Conservation (phyloP, 2,888 invertebrate species). For the Morpho helenor region DNA sequence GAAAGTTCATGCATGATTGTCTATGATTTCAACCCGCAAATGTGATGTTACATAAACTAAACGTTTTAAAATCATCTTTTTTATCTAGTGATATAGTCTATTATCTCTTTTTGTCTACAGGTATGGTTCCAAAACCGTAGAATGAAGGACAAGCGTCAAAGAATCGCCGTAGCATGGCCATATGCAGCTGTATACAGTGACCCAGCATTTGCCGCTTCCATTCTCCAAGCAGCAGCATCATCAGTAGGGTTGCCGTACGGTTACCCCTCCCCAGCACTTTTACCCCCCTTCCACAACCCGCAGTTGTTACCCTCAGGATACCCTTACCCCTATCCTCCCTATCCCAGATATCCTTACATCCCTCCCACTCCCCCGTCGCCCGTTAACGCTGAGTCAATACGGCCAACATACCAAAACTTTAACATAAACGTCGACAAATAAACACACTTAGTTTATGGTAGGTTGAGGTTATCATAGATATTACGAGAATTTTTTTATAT, state of each 20-base stretch:
- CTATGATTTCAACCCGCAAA: no score
- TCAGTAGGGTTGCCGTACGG: constrained; percentile 83
- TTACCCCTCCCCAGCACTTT: constrained; percentile 79
- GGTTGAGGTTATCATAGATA: not conserved
- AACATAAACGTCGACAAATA: constrained; percentile 72
- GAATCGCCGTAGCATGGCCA: constrained; percentile 96
- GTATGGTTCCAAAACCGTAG: constrained; percentile 99
- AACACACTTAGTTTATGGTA: constrained; percentile 24
- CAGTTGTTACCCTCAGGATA: constrained; percentile 78
- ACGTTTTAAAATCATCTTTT: no score
- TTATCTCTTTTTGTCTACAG: constrained; percentile 68
- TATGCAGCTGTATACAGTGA: constrained; percentile 96
- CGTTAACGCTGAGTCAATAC: constrained; percentile 60
- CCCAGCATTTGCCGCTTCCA: constrained; percentile 94
- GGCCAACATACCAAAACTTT: constrained; percentile 73
- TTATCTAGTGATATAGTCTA: no score
- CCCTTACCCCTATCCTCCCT: constrained; percentile 78
- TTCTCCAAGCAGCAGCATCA: constrained; percentile 93
- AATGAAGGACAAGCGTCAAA: constrained; percentile 98
- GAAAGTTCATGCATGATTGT: no score
- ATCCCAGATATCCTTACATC: constrained; percentile 76
- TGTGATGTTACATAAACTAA: no score
- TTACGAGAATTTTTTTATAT: no score
- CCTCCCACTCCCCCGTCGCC: constrained; percentile 72
- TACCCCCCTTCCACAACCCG: constrained; percentile 76